These are phyloP conservation scores for Paracanthobrama guichenoti DNA, from an alignment of 2,113 vertebrate genomes.

Conservation along the genomic window DNA sequence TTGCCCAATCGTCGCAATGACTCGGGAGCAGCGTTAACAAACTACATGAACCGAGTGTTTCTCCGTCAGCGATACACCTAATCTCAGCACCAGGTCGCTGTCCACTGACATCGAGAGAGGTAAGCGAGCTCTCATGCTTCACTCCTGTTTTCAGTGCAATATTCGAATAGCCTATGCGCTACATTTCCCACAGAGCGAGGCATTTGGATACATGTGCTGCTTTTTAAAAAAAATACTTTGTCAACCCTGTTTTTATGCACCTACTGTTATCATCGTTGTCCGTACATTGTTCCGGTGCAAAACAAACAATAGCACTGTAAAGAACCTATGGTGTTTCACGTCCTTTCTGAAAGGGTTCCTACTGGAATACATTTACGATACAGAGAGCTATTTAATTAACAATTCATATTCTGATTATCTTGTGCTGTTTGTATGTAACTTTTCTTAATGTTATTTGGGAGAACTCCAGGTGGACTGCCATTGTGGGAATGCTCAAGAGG, in stretches of 20 bases:
- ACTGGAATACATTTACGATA: not conserved
- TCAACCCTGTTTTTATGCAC: not conserved
- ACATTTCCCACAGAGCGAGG: not conserved
- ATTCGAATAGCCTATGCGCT: not conserved
- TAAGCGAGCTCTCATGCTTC: slow-evolving; percentile 39
- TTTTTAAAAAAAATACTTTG: slow-evolving; percentile 15
- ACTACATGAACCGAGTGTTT: slow-evolving; percentile 44
- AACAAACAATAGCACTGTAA: not conserved
- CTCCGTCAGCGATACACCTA: slow-evolving; percentile 50
- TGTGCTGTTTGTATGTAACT: slow-evolving; percentile 1
- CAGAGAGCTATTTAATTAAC: not conserved
- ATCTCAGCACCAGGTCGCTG: slow-evolving; percentile 65
- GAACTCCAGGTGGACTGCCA: slow-evolving; percentile 10
- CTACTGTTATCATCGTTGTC: not conserved
- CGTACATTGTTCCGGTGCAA: not conserved
- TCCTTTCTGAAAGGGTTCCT: not conserved
- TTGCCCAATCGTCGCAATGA: slow-evolving; percentile 49
- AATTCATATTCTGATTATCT: not conserved
- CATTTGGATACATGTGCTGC: not conserved
- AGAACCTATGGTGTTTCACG: not conserved
- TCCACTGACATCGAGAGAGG: slow-evolving; percentile 54
- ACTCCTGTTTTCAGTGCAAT: not conserved
- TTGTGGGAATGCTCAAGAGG: not conserved
- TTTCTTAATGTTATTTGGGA: slow-evolving; percentile 7
- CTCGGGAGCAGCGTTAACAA: slow-evolving; percentile 25